These are phyloP conservation scores for Paramuricea clavata DNA, from an alignment of 92 coral and sea anemone species.

Conservation along the genomic window DNA sequence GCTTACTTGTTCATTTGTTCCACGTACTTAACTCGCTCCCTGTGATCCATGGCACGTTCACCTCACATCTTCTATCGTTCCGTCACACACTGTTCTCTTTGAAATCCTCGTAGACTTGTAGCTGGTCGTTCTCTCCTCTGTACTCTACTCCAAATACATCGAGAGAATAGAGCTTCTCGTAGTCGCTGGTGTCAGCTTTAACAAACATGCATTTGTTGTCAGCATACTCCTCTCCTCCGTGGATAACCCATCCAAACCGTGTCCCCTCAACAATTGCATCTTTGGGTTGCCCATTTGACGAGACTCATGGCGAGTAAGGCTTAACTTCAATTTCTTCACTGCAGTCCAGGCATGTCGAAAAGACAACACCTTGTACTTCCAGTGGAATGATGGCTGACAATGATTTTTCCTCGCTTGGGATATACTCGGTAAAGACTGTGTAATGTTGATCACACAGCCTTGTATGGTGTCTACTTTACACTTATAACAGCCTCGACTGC, in stretches of 20 bases:
- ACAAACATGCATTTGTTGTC: constrained; percentile 1
- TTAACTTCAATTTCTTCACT: constrained; percentile 26
- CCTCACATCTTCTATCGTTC: constrained; percentile 67
- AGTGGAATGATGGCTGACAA: constrained; percentile 79
- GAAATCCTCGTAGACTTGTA: constrained; percentile 38
- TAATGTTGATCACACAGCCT: constrained; percentile 66
- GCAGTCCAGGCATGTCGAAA: constrained; percentile 76
- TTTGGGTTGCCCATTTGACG: constrained; percentile 38
- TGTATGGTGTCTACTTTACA: constrained; percentile 68
- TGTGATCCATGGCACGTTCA: constrained; percentile 50
- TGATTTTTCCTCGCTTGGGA: constrained; percentile 43
- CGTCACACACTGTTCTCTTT: constrained; percentile 45
- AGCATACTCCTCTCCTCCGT: neutral
- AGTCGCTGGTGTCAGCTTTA: constrained; percentile 48
- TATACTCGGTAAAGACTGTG: constrained; percentile 42
- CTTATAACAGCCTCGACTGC: constrained; percentile 58
- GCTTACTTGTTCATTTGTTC: constrained; percentile 36
- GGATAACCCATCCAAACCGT: constrained; percentile 19
- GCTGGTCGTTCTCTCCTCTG: constrained; percentile 11
- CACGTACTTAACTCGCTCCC: constrained; percentile 9
- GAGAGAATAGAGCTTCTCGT: constrained; percentile 41
- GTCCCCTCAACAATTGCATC: neutral
- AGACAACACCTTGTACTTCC: constrained; percentile 17
- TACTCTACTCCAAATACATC: constrained; percentile 22
- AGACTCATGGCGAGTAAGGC: constrained; percentile 65